Evolutionary conservation across 2,113 vertebrate species (phyloP).

Genomic region (Chloropsis cyanopogon): DNA sequence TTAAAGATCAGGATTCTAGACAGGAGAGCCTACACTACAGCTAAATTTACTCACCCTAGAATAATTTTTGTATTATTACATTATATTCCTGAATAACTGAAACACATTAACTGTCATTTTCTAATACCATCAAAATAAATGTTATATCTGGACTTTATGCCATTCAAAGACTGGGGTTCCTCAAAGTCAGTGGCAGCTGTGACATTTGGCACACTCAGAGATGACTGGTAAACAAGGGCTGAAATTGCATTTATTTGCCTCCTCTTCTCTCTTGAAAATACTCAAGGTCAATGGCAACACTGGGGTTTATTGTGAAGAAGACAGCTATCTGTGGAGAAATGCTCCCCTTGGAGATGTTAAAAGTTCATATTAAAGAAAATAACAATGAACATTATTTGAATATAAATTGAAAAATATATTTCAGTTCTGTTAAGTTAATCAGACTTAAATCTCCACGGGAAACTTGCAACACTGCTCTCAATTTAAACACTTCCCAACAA

Average conservation of each 20-base stretch:
- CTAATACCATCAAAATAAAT: neutral
- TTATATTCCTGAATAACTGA: neutral
- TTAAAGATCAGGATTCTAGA: neutral
- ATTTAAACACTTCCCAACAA: neutral
- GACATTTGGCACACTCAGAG: neutral
- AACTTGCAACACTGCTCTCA: neutral
- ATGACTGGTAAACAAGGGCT: neutral
- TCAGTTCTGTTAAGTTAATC: slow-evolving; percentile 2
- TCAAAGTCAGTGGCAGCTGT: neutral
- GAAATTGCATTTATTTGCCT: neutral
- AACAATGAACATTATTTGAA: slow-evolving; percentile 7
- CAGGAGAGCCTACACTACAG: neutral
- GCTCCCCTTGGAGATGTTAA: neutral
- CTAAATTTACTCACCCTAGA: neutral
- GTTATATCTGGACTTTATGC: neutral
- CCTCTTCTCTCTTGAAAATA: neutral
- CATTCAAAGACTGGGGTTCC: neutral
- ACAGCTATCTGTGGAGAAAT: neutral
- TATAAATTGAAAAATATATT: slow-evolving; percentile 2
- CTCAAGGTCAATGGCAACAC: neutral
- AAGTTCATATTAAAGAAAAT: neutral
- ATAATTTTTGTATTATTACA: neutral
- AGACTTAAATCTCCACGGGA: neutral
- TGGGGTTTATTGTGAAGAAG: neutral
- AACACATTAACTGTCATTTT: neutral